Evolutionary conservation across 1,140 invertebrate species (phyloP).

Genomic region (Zaprionus inermis): DNA sequence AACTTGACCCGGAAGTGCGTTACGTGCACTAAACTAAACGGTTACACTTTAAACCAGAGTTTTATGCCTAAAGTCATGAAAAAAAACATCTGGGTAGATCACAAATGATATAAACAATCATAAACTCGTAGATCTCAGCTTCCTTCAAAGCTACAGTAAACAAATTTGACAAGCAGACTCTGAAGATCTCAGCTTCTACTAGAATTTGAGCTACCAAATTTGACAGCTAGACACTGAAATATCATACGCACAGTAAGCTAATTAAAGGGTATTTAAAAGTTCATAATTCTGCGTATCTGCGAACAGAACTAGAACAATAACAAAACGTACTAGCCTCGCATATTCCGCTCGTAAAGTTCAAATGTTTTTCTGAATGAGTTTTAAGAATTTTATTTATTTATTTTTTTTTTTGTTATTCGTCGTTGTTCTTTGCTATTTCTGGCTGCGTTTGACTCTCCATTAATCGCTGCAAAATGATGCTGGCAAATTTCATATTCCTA

Average conservation of each 20-base stretch:
- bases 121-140: neutral
- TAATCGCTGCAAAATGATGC: conserved; percentile 74
- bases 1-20: conserved; percentile 47
- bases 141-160: neutral
- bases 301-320: conserved; percentile 12
- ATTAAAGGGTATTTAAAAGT: neutral
- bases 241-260: neutral
- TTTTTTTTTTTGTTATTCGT: conserved; percentile 8
- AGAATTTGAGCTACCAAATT: neutral
- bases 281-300: neutral
- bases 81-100: neutral
- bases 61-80: neutral
- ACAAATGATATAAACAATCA: neutral
- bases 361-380: conserved; percentile 54
- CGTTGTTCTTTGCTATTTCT: conserved; percentile 50
- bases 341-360: conserved; percentile 43
- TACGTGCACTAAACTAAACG: conserved; percentile 2
- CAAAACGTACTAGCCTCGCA: neutral
- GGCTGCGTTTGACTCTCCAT: conserved; percentile 40
- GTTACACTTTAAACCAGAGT: conserved; percentile 1
- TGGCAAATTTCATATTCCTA: conserved; percentile 52
- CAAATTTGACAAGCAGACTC: neutral
- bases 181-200: neutral
- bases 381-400: conserved; percentile 29
- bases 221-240: neutral